Percentiles rank a stretch among this genome's conserved stretches.
Evolutionary conservation across 2,113 vertebrate genomes (phyloP).

Genomic region (Myiagra hebetior): DNA sequence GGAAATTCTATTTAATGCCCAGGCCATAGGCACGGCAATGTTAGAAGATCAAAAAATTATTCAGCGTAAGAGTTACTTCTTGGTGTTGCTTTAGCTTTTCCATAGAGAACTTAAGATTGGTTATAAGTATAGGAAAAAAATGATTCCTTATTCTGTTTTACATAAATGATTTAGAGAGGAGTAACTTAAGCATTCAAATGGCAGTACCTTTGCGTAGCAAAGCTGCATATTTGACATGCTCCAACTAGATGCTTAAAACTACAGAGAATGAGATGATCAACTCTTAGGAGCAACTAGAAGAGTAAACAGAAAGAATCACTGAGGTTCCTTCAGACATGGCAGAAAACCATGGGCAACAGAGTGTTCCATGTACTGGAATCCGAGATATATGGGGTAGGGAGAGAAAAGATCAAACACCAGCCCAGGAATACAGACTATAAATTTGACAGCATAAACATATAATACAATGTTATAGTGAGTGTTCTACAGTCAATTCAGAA

Average conservation of each 20-base stretch:
- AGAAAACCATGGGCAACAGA: neutral
- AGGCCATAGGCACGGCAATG: neutral
- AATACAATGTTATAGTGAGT: neutral
- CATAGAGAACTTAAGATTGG: neutral
- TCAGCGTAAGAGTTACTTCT: neutral
- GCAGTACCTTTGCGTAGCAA: neutral
- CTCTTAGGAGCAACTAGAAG: neutral
- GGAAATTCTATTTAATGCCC: neutral
- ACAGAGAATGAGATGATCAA: neutral
- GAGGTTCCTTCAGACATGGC: neutral
- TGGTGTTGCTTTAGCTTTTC: neutral
- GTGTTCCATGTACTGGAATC: neutral
- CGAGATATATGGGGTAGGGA: rapidly evolving
- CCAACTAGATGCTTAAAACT: neutral
- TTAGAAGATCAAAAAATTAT: neutral
- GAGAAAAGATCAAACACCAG: neutral
- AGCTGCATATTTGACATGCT: neutral
- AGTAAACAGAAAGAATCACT: neutral
- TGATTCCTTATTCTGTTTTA: neutral
- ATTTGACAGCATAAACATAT: neutral
- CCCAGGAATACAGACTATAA: neutral
- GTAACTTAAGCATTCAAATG: neutral
- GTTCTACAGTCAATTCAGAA: neutral
- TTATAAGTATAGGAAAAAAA: neutral
- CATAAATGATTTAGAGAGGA: neutral